These are phyloP conservation scores for Tamias sibiricus DNA, from an alignment of 2,113 vertebrate genomes.

Conservation along the genomic window DNA sequence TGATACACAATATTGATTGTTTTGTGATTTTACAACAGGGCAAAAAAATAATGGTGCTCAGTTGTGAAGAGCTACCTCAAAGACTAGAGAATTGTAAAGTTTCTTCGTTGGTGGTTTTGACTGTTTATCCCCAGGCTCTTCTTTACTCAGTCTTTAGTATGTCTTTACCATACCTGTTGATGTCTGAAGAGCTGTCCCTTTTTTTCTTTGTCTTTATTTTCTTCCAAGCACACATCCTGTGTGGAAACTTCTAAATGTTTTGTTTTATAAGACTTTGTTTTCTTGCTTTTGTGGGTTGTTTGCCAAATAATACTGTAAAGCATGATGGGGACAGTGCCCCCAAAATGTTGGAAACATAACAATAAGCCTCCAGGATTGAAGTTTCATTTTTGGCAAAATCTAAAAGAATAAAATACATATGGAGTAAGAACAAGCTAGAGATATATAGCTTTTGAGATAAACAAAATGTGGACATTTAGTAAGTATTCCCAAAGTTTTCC, in stretches of 20 bases:
- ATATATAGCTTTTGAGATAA: background rate
- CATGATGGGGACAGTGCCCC: constrained; percentile 13
- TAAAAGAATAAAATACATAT: constrained; percentile 26
- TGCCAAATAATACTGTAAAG: constrained; percentile 47
- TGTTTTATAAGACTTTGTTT: constrained; percentile 39
- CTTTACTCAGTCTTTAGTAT: background rate
- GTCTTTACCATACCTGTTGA: background rate
- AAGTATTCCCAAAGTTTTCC: background rate
- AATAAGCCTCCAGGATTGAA: constrained; percentile 30
- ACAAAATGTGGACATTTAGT: background rate
- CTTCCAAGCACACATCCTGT: constrained; percentile 10
- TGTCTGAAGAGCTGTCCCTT: background rate
- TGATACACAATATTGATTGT: background rate
- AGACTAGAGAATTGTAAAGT: background rate
- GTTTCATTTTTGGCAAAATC: constrained; percentile 16
- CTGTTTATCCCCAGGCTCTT: background rate
- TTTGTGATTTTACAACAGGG: background rate
- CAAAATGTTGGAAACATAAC: constrained; percentile 36
- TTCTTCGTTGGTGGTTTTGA: background rate
- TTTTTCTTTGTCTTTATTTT: constrained; percentile 5
- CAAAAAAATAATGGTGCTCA: background rate
- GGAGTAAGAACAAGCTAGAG: background rate
- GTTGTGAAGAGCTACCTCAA: background rate
- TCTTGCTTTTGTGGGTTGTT: background rate
- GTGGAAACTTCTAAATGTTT: constrained; percentile 52